Base-by-base conservation (phyloP, 2,888 invertebrate species). In the Vanessa cardui region DNA sequence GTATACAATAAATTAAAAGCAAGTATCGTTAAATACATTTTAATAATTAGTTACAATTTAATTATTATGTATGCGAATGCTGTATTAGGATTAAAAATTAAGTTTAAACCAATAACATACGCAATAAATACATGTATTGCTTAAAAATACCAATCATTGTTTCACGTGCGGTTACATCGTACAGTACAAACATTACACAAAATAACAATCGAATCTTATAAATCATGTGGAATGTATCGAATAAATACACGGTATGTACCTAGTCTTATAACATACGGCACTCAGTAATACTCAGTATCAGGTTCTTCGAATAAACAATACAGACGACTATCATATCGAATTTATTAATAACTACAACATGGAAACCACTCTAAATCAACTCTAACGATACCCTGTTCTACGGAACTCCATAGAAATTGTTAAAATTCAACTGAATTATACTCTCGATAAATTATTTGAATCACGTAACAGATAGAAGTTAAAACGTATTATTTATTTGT, bases 331-430 rank as follows among this genome's bases (percentile, higher is more conserved):
- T 39, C 33, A 56, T 56, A 56, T 56, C 52, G 52, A 52, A 26
- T 56, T 56, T 56, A 56, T 56, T 56, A 54, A 54, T 54, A 54
- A 31, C 52, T 54, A 66, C 62, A 66, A 61, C 65, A 61, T 66
- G 56, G 60, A 56, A 66, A 61, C 54, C 18, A 61, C 47, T 31
- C 52, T 66, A 61, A 58, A 64, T 64, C 59, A 64, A 60, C 63
- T 49, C 63, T 77, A 76, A 79, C 80, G 77, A 77, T 88, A 89
- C 89, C 89, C 88, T 90, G 88, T 87, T 80, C 86, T 88, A 88
- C 80, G 80, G 80, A 81, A 81, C 79, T 79, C 76, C 79, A 77
- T 78, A 77, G 76, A 79, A 76, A 71, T 71, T 71, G 68, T 70
- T 66, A 62, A 67, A 77, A 73, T 72, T 76, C 69, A 71, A 80